Conservation (phyloP, 1,140 invertebrate genomes). For the roundworm (Caenorhabditis elegans) region WBcel235 BX284606.5:15147501-15148000, state of each 20-base stretch:
- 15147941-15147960: too few species aligned
- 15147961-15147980: too few species aligned
- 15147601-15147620: not conserved
- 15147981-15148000: too few species aligned
- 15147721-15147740: not conserved
- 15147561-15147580: too few species aligned
- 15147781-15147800: not conserved
- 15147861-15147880: conserved; percentile 17
- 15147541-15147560: not conserved
- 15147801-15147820: not conserved
- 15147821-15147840: too few species aligned
- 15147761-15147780: not conserved
- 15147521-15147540: too few species aligned
- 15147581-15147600: too few species aligned
- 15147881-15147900: too few species aligned
- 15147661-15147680: conserved; percentile 6
- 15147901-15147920: too few species aligned
- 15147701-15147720: not conserved
- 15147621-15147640: conserved; percentile 27
- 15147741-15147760: not conserved
- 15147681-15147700: not conserved
- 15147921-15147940: too few species aligned
- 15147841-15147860: too few species aligned
- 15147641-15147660: not conserved
- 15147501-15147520: not conserved